Base-by-base conservation (phyloP, 2,888 invertebrate species). In the Cryptophagus acutangulus region DNA sequence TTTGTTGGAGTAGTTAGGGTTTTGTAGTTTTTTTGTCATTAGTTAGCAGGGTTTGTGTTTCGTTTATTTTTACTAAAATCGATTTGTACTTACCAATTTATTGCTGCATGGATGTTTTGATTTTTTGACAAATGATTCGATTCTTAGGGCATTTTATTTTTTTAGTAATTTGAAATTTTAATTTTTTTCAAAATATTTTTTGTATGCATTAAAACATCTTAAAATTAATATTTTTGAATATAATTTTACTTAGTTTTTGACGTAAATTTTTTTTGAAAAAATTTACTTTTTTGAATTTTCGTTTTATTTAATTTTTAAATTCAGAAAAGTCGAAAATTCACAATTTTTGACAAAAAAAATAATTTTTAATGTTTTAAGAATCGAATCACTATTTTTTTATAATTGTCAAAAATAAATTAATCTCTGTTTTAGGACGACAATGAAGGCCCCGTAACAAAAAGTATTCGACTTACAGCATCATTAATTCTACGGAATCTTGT, bases 361-460 rank as follows among this genome's bases (percentile, higher is more conserved):
- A n/a, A n/a, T n/a, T n/a, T n/a, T n/a, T n/a, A n/a, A n/a, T n/a
- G n/a, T n/a, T n/a, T n/a, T n/a, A n/a, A n/a, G n/a, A n/a, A n/a
- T n/a, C n/a, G n/a, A n/a, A n/a, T n/a, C n/a, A n/a, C n/a, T n/a
- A n/a, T n/a, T n/a, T n/a, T n/a, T n/a, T n/a, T n/a, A n/a, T n/a
- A n/a, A n/a, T n/a, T n/a, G n/a, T n/a, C n/a, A n/a, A n/a, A n/a
- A n/a, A n/a, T n/a, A n/a, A n/a, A n/a, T n/a, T n/a, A n/a, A n/a
- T n/a, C n/a, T n/a, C n/a, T n/a, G n/a, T 72, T 75, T 24, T 72
- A 93, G 92, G 96, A 97, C 70, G 94, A 94, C 68, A 92, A 94
- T 68, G 97, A 99, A 74, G 97, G 97, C 29, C 97, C 97, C 31
- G 95, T 99, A 31, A 97, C 99, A 37, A 97, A 97, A 75, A 97